Evolutionary conservation across 2,797 vertebrate genomes (phyloP), one percentile per base, ranked within the genome.

Genomic region (Sciurus carolinensis): DNA sequence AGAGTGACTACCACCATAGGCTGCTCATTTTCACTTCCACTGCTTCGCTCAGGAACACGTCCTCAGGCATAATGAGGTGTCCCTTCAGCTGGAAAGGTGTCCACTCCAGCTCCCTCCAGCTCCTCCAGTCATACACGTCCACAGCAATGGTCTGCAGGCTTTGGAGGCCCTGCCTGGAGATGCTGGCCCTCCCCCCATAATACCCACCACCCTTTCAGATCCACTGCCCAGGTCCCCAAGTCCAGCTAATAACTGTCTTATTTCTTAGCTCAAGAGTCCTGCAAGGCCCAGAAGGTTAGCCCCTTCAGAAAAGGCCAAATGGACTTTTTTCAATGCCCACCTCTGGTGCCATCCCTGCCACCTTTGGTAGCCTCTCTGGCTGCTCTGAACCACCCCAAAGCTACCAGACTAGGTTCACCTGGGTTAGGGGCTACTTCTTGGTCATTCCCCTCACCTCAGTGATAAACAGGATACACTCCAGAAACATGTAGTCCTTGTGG

Each of bases 391-490:
- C 42, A 24, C 77, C n/a, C 76, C 42, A 42, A 39, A 66, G 75
- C 28, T 24, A 52, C 24, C 54, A 28, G 57, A 18, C 52, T 64
- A 15, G 1, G 13, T 2, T 69, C 92, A 66, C n/a, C 81, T 42
- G 90, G 92, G 87, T 54, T 17, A 52, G 64, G 73, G 67, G 22
- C 50, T 30, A 2, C 30, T 69, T 93, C 39, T 22, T 4, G 8
- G 28, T 73, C 33, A 24, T 11, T 11, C 50, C 50, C 59, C 99
- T 98, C 98, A 99, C 99, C 99, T 99, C 99, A n/a, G 99, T 99
- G 91, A 99, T 99, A 96, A 99, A 99, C 97, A 99, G 99, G 98
- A 99, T 99, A 94, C 99, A 99, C 94, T 99, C 99, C 97, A 99
- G 98, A 95, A 99, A 99, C 99, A 99, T 99, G 99, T 99, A 99